A percentile compares a stretch with the other conserved stretches of the same genome.
Conservation (phyloP, 2,113 vertebrate species). For the Marmota flaviventris region DNA sequence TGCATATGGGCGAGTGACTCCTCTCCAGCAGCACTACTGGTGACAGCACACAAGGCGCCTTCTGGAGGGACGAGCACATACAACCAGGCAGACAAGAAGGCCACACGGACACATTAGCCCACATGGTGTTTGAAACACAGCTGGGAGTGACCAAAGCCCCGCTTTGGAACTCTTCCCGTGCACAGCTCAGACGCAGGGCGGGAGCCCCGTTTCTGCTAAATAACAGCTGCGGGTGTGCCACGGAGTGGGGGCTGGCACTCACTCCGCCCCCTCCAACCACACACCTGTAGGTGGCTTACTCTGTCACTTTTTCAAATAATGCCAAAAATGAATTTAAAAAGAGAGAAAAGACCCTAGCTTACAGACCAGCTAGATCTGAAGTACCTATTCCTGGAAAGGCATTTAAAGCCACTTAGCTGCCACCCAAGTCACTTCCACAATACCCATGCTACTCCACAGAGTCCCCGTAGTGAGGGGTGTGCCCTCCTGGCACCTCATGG, state of each 20-base stretch:
- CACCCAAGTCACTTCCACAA: too few relatives aligned
- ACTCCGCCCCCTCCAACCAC: too few relatives aligned
- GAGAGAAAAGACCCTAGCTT: too few relatives aligned
- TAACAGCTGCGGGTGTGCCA: background rate
- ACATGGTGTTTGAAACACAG: background rate
- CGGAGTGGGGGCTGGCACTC: fast-evolving
- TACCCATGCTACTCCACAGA: too few relatives aligned
- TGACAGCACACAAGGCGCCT: too few relatives aligned
- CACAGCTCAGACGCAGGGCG: fast-evolving
- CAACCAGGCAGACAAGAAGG: fast-evolving
- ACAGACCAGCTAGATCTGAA: background rate
- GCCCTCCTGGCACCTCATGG: background rate
- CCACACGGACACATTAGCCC: background rate
- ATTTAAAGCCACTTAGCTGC: background rate
- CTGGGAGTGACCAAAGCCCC: too few relatives aligned
- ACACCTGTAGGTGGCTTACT: too few relatives aligned
- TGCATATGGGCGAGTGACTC: fast-evolving
- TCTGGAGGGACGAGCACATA: background rate
- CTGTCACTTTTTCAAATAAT: background rate
- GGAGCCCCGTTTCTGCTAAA: background rate
- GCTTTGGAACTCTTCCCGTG: too few relatives aligned
- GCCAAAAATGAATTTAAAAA: too few relatives aligned
- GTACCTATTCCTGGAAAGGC: background rate
- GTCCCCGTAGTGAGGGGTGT: background rate
- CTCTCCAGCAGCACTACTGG: background rate